These are phyloP conservation scores for Leptoteleia sp. DNA, from an alignment of 1,140 invertebrate genomes.

Conservation along the genomic window DNA sequence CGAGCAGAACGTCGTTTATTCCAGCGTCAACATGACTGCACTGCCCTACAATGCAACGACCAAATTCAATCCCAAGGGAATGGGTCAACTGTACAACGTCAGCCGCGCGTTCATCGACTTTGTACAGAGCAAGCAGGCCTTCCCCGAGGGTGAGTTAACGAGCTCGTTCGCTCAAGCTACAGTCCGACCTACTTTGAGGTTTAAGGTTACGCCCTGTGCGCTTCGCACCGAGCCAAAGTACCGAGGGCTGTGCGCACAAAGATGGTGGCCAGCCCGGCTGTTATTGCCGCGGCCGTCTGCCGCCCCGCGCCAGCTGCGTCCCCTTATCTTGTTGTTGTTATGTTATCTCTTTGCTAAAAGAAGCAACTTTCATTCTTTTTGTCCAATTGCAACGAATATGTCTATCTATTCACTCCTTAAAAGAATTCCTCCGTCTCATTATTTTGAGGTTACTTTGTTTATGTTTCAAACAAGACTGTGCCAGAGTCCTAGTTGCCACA, in stretches of 20 bases:
- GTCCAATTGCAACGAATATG: too few relatives aligned
- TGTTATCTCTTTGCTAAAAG: too few relatives aligned
- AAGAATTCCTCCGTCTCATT: too few relatives aligned
- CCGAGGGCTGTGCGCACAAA: slow-evolving; percentile 67
- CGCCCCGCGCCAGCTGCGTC: too few relatives aligned
- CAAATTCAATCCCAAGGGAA: slow-evolving; percentile 84
- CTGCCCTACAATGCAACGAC: slow-evolving; percentile 82
- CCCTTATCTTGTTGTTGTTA: too few relatives aligned
- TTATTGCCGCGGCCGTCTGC: neutral
- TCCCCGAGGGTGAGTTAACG: slow-evolving; percentile 81
- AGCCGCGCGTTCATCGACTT: slow-evolving; percentile 84
- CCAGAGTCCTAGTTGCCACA: too few relatives aligned
- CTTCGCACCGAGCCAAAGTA: slow-evolving; percentile 10
- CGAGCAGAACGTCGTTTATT: slow-evolving; percentile 77
- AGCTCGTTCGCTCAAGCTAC: neutral
- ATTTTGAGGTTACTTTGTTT: too few relatives aligned
- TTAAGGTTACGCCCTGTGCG: slow-evolving; percentile 72
- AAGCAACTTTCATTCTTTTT: too few relatives aligned
- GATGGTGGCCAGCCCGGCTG: slow-evolving; percentile 51
- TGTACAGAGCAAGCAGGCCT: slow-evolving; percentile 80
- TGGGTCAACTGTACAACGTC: slow-evolving; percentile 86
- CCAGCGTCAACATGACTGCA: slow-evolving; percentile 74
- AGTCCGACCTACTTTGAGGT: slow-evolving; percentile 8
- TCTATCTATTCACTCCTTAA: too few relatives aligned
- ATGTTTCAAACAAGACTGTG: too few relatives aligned